Percentiles rank a stretch among this genome's conserved stretches.
These are phyloP conservation scores for Poeciliopsis presidionis DNA, from an alignment of 2,797 vertebrate species.

Conservation along the genomic window DNA sequence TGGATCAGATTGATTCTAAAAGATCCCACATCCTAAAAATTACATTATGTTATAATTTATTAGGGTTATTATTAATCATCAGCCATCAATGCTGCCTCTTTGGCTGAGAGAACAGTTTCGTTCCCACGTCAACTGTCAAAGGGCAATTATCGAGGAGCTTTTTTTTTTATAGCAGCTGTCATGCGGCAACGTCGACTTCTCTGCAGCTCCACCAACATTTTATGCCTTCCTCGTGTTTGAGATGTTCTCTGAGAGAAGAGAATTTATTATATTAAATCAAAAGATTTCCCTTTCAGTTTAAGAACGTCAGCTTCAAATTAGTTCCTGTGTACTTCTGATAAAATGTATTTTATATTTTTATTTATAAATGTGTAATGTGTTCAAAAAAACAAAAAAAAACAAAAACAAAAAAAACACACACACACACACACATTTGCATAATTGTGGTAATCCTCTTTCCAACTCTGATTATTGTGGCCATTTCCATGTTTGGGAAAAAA, in stretches of 20 bases:
- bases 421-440: not conserved
- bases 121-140: not conserved
- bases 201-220: not conserved
- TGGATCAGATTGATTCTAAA: not conserved
- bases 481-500: not conserved
- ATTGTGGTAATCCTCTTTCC: not conserved
- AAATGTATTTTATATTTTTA: not conserved
- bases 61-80: not conserved
- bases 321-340: not conserved
- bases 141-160: constrained; percentile 1
- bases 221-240: not conserved
- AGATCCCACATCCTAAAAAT: not conserved
- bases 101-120: not conserved
- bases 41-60: not conserved
- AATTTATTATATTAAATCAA: not conserved
- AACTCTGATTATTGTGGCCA: not conserved
- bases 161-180: constrained; percentile 4
- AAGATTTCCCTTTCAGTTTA: not conserved
- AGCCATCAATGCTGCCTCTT: not conserved
- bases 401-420: too few species aligned
- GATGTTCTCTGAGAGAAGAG: not conserved
- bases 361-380: too few species aligned
- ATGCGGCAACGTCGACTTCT: not conserved
- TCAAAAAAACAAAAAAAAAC: not conserved
- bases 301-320: not conserved